Evolutionary conservation across 2,888 invertebrate genomes (phyloP), one percentile per base, ranked within the genome.

Genomic region (Cheilosia urbana): DNA sequence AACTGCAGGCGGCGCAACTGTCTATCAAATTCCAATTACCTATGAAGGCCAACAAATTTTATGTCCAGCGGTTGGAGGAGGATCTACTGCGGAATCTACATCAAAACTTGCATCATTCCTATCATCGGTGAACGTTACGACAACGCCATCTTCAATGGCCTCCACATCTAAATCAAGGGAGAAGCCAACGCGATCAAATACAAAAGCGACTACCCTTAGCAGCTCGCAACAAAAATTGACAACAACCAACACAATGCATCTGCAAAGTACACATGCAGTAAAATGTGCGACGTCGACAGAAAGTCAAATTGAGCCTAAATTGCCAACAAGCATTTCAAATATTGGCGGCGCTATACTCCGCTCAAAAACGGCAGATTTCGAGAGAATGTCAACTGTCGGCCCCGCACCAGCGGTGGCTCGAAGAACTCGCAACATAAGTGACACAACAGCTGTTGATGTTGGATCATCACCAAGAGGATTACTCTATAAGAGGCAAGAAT

Each of bases 401-500:
- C 66, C 49, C 1, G 47, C 30, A 40, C 17, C 73, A 30, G 2
- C 69, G 71, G 4, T 57, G 71, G 4, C 62, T 11, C 37, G 27
- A 17, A 57, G 58, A 51, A 69, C 34, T 6, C 72, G 62, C 30
- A 45, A 49, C 5, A 2, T 34, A 24, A 30, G 66, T 15, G 40
- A 37, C 4, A 21, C 57, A 6, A 30, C 49, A 27, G 40, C 66
- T 24, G 55, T 37, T 24, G 58, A 77, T 62, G 30, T 27, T 13
- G 58, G 55, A 7, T 15, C 66, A 15, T 19, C 60, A 45, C 30
- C 55, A 27, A 69, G 69, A 47, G 85, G 88, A 82, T 94, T 94
- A 68, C 94, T 96, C 21, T 97, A 96, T 94, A 97, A 97, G 92
- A 93, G 97, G 85, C 94, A 96, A 82, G 96, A 96, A 92, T 93